Evolutionary conservation across 2,113 vertebrate genomes (phyloP), one percentile per base, ranked within the genome.

Genomic region (Podocnemis expansa): DNA sequence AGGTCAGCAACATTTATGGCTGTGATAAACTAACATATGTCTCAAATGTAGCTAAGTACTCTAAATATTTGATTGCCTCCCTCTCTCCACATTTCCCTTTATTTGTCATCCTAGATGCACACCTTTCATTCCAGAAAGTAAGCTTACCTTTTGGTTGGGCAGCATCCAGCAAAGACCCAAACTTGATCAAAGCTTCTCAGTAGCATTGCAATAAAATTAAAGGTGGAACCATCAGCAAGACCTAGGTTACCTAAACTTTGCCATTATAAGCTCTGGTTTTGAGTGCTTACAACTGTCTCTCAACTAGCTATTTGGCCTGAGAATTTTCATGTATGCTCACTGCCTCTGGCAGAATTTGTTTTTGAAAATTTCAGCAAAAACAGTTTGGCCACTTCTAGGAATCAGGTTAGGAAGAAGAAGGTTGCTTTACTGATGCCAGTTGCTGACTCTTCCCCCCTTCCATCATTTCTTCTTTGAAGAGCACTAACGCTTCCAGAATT

Each of bases 231-330:
- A 12, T 3, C 0, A 2, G 25, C 41, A 19, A 14, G 49, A 78
- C 41, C 7, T 47, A 52, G 5, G 10, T 4, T 79, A 54, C 34
- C 27, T 9, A 56, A 81, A 14, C 5, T 83, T 67, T 86, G n/a
- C 0, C 0, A 78, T 27, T 1, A 5, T 3, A 81, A 81, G 8
- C 12, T 21, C 21, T 22, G 6, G 22, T 13, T 41, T 27, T 75
- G 70, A 75, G 6, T 43, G 24, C 70, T 75, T 43, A 12, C 24
- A 43, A 43, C 70, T 75, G 24, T 75, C 21, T 12, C 21, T 38
- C 43, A 12, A 43, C 11, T 6, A 75, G 70, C 70, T 24, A 43
- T 25, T 43, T 25, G 38, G 67, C 17, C 67, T 73, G 21, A 73
- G 24, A n/a, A 22, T 41, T 73, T 73, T 8, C 54, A 54, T 63